Conservation (phyloP, 1,140 invertebrate species). For the Lepidurus apus region DNA sequence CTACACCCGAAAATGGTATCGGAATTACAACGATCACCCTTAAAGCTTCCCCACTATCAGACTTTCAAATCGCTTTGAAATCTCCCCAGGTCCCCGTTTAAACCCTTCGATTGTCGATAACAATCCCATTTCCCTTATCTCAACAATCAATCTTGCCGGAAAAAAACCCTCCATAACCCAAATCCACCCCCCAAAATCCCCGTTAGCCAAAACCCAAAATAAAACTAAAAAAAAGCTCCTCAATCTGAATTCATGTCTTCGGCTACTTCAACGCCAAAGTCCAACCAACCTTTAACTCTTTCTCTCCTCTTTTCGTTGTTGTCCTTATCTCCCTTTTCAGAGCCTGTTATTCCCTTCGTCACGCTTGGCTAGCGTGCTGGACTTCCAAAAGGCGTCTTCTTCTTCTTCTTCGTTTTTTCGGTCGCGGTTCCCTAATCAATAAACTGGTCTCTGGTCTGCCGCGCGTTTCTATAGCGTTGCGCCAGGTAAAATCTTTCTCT, state of each 20-base stretch:
- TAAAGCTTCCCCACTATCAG: not conserved
- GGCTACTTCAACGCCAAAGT: not conserved
- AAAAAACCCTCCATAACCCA: not conserved
- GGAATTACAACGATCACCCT: not conserved
- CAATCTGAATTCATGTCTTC: not conserved
- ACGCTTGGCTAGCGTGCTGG: slow-evolving; percentile 16
- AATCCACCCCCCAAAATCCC: not conserved
- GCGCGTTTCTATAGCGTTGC: slow-evolving; percentile 11
- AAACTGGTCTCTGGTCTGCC: slow-evolving; percentile 6
- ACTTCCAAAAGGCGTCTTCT: not conserved
- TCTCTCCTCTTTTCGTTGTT: not conserved
- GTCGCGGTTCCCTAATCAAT: slow-evolving; percentile 14
- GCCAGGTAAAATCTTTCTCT: slow-evolving; percentile 14
- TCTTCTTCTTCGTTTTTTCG: slow-evolving; percentile 7
- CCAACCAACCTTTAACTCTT: not conserved
- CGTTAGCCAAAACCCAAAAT: not conserved
- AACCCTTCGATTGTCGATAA: not conserved
- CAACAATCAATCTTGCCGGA: not conserved
- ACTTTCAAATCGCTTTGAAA: not conserved
- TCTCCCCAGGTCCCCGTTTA: not conserved
- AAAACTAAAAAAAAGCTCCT: slow-evolving; percentile 17
- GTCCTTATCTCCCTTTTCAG: not conserved
- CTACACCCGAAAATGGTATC: no score
- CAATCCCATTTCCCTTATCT: slow-evolving; percentile 6
- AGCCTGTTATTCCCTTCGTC: not conserved